Conservation (phyloP, 2,888 invertebrate genomes). For the Drosophila ochracea region DNA sequence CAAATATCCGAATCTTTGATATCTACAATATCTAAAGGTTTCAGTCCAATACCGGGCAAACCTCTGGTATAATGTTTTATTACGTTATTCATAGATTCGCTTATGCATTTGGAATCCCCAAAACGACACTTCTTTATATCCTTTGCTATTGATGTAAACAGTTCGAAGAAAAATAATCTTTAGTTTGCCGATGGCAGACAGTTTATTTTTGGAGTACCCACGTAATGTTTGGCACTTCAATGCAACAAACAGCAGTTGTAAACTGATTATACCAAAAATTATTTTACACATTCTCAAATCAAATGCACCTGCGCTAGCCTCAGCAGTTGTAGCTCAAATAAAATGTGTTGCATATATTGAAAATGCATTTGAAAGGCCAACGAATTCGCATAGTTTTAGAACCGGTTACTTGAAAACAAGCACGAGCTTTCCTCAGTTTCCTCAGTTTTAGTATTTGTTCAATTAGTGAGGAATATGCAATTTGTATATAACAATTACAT, state of each 20-base stretch:
- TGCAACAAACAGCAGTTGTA: constrained; percentile 8
- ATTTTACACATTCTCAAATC: constrained; percentile 15
- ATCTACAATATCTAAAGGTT: constrained; percentile 38
- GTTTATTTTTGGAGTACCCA: constrained; percentile 19
- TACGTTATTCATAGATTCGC: constrained; percentile 33
- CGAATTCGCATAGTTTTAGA: constrained; percentile 30
- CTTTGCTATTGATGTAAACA: constrained; percentile 6
- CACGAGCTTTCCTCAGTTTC: constrained; percentile 1
- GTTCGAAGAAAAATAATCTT: neutral
- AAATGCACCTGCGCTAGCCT: constrained; percentile 7
- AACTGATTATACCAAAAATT: neutral
- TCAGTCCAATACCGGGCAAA: constrained; percentile 42
- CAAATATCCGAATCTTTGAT: constrained; percentile 31
- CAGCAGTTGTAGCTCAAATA: constrained; percentile 19
- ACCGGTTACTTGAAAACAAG: constrained; percentile 41
- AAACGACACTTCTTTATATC: constrained; percentile 49
- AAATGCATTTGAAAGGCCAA: constrained; percentile 26
- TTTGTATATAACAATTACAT: constrained; percentile 4
- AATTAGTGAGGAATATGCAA: constrained; percentile 17
- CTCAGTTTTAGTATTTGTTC: neutral
- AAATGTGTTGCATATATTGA: constrained; percentile 3
- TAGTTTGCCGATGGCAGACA: neutral
- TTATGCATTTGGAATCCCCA: constrained; percentile 45
- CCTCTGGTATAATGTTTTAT: constrained; percentile 41
- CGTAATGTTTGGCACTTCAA: constrained; percentile 27